Conservation (phyloP, 2,888 invertebrate genomes). For the Drosophila bunnanda region DNA sequence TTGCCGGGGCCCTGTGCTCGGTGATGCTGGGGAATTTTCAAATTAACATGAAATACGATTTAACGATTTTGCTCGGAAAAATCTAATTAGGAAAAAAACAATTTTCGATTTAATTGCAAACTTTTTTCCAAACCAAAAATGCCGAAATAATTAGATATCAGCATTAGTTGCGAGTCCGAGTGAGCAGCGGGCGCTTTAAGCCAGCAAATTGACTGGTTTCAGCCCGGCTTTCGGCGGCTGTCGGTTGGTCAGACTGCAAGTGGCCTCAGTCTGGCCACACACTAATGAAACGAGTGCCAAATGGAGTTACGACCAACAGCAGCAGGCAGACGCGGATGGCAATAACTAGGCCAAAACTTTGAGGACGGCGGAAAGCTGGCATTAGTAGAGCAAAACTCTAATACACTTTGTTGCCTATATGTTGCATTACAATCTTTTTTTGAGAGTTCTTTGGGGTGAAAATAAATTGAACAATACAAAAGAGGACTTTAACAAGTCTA, state of each 20-base stretch:
- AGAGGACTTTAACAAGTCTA: not conserved
- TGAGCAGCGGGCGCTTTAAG: slow-evolving; percentile 1
- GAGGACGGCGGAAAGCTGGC: not conserved
- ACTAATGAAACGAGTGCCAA: slow-evolving; percentile 40
- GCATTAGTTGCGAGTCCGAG: slow-evolving; percentile 20
- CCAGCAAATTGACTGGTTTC: slow-evolving; percentile 33
- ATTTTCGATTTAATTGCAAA: slow-evolving; percentile 54
- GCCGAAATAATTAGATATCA: slow-evolving; percentile 31
- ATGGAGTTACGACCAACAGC: slow-evolving; percentile 24
- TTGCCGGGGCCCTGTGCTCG: slow-evolving; percentile 11
- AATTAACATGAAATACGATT: slow-evolving; percentile 76
- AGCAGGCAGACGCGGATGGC: not conserved
- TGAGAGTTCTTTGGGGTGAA: rapidly evolving
- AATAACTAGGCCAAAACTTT: slow-evolving; percentile 25
- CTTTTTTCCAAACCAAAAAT: slow-evolving; percentile 25
- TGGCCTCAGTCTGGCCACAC: slow-evolving; percentile 14
- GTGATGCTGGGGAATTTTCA: slow-evolving; percentile 51
- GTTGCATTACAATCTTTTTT: too few species aligned
- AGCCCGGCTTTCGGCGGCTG: slow-evolving; percentile 13
- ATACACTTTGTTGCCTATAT: not conserved
- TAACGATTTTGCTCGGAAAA: slow-evolving; percentile 53
- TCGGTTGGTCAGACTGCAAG: slow-evolving; percentile 3
- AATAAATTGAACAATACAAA: not conserved
- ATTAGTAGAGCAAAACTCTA: not conserved
- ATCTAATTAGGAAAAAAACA: slow-evolving; percentile 64